Percentiles rank a stretch among this genome's conserved stretches.
Evolutionary conservation across 2,797 vertebrate species (phyloP).

Genomic region (Brachyalestes nurse): DNA sequence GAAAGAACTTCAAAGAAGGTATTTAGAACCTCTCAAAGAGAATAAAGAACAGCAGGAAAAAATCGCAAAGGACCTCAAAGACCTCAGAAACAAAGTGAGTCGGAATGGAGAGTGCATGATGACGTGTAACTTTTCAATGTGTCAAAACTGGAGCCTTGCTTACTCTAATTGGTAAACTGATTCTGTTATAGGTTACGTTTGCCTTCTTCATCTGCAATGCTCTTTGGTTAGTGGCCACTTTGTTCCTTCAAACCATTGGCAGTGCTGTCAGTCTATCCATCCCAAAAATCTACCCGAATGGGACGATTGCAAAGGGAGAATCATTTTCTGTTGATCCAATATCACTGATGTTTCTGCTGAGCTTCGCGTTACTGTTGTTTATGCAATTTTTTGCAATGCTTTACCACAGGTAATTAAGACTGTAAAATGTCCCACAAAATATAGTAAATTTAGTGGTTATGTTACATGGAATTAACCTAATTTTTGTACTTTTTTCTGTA

Average conservation of each 20-base stretch:
- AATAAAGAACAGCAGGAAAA: conserved; percentile 68
- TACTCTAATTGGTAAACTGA: not conserved
- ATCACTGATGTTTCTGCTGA: conserved; percentile 62
- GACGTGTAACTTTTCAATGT: no score
- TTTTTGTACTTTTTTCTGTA: not conserved
- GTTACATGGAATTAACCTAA: not conserved
- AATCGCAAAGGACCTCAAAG: conserved; percentile 55
- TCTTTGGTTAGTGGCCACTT: conserved; percentile 63
- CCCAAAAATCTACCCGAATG: conserved; percentile 51
- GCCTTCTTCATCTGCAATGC: conserved; percentile 59
- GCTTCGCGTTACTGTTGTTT: conserved; percentile 54
- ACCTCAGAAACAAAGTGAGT: conserved; percentile 73
- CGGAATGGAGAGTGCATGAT: not conserved
- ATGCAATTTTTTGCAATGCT: conserved; percentile 62
- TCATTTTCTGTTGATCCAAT: conserved; percentile 57
- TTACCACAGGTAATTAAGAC: conserved; percentile 57
- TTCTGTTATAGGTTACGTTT: conserved; percentile 56
- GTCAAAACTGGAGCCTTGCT: not conserved
- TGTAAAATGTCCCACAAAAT: not conserved
- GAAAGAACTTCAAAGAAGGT: conserved; percentile 59
- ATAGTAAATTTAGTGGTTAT: not conserved
- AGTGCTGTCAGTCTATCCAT: conserved; percentile 42
- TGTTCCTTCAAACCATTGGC: conserved; percentile 60
- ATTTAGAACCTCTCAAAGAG: conserved; percentile 68
- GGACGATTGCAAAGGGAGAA: not conserved